Percentiles rank a stretch among this genome's conserved stretches.
Evolutionary conservation across 2,888 invertebrate genomes (phyloP).

Genomic region (Euplagia quadripunctaria): DNA sequence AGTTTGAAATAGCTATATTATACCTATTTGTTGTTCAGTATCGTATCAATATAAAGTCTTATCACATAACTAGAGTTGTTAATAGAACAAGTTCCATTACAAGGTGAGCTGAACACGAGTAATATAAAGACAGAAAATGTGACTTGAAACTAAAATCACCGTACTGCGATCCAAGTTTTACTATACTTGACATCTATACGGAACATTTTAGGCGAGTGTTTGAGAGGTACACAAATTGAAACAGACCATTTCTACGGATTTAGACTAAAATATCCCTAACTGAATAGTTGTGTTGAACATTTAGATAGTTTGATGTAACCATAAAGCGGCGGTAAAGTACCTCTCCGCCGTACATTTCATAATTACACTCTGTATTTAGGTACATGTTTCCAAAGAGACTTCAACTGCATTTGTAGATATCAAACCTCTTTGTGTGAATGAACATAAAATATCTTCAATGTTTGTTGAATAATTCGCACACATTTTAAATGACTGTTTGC

Average conservation of each 20-base stretch:
- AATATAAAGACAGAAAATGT: not conserved
- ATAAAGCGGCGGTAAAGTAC: constrained; percentile 20
- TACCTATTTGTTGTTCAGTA: constrained; percentile 7
- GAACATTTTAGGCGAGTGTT: constrained; percentile 22
- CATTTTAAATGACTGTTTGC: constrained; percentile 60
- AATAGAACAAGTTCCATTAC: not conserved
- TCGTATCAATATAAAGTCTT: not conserved
- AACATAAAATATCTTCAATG: constrained; percentile 53
- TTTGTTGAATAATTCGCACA: constrained; percentile 52
- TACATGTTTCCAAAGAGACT: constrained; percentile 37
- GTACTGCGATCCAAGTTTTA: constrained; percentile 24
- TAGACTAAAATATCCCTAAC: constrained; percentile 23
- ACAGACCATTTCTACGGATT: constrained; percentile 28
- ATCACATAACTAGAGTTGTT: not conserved
- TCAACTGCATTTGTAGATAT: constrained; percentile 36
- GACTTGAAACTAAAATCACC: constrained; percentile 19
- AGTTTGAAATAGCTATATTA: constrained; percentile 17
- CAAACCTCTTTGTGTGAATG: constrained; percentile 41
- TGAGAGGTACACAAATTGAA: constrained; percentile 34
- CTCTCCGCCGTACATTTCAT: constrained; percentile 24
- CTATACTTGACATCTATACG: constrained; percentile 27
- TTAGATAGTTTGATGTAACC: constrained; percentile 25
- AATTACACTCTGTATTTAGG: constrained; percentile 29
- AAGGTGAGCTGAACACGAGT: not conserved
- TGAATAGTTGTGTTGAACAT: constrained; percentile 35